Evolutionary conservation across 1,140 invertebrate genomes (phyloP), one percentile per base, ranked within the genome.

Genomic region (Meloidogyne floridensis): DNA sequence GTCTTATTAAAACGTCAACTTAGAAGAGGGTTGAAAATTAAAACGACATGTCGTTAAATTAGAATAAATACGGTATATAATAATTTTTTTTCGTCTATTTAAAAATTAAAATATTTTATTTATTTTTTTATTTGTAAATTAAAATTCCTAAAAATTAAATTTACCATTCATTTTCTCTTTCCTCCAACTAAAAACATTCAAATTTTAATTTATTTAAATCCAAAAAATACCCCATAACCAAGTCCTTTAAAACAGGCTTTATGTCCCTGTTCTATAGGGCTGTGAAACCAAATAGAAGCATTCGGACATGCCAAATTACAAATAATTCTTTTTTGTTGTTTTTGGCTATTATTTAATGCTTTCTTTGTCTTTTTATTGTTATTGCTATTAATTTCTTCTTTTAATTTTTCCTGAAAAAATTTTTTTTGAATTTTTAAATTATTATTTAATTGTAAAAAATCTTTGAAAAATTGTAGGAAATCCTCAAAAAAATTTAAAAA

Each of bases 221-320:
- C 11, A 3, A 43, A 43, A 73, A 4, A 18, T 15, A 73, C 72
- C 11, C 72, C 51, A 53, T 88, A 88, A 47, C 89, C 87, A 83
- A 87, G 86, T 81, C 83, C 89, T 80, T 88, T 88, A 85, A 88
- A 88, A 80, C 86, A 87, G n/a, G 87, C 80, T 43, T 84, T 80
- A 75, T 88, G 87, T 9, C 83, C 87, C 70, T 90, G 87, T 47
- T 88, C 84, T 56, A 88, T 85, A 81, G 84, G 87, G 13, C 89
- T 82, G 74, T 90, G 87, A 89, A 88, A 88, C 72, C 87, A 84
- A 75, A 87, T 90, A 72, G 89, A 87, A 7, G 88, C 85, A 70
- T 88, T 90, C 2, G 87, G 87, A 78, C 87, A 88, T 10, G 89
- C 88, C 47, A 88, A 71, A 65, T 88, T 89, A 65, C 88, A 90